Percentiles rank a stretch among this genome's conserved stretches.
Conservation (phyloP, 2,888 invertebrate genomes). For the Andrena haemorrhoa region DNA sequence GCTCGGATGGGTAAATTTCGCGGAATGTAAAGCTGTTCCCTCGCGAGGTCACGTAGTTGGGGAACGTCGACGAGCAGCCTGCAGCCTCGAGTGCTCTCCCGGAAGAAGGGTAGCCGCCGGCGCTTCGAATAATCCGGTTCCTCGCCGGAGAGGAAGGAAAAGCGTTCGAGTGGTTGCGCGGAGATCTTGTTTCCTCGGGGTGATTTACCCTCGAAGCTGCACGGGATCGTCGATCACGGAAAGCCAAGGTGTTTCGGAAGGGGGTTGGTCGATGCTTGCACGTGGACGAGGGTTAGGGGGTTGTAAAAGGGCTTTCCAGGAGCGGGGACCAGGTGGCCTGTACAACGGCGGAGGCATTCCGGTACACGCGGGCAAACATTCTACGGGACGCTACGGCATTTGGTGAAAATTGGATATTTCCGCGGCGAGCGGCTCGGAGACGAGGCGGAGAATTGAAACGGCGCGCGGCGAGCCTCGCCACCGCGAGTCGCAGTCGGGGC, state of each 20-base stretch:
- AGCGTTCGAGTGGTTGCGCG: not conserved
- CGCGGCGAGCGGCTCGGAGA: not conserved
- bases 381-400: conserved; percentile 54
- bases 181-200: conserved; percentile 6
- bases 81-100: conserved; percentile 46
- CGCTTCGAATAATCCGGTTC: not conserved
- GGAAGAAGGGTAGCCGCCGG: not conserved
- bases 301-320: conserved; percentile 69
- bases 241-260: conserved; percentile 67
- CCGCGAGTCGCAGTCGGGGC: too few species aligned
- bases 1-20: too few species aligned
- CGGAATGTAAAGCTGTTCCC: conserved; percentile 2
- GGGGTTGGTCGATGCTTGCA: conserved; percentile 66
- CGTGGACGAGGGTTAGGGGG: conserved; percentile 50
- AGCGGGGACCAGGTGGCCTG: conserved; percentile 66
- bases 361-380: conserved; percentile 63
- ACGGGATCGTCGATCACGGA: conserved; percentile 68
- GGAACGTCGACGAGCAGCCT: conserved; percentile 34
- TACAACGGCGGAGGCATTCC: conserved; percentile 61
- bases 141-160: not conserved
- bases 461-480: too few species aligned
- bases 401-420: conserved; percentile 60
- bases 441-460: conserved; percentile 5
- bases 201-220: conserved; percentile 53
- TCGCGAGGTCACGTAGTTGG: conserved; percentile 54